These are phyloP conservation scores for Cephus rjabovi DNA, from an alignment of 2,888 invertebrate genomes.

Conservation along the genomic window DNA sequence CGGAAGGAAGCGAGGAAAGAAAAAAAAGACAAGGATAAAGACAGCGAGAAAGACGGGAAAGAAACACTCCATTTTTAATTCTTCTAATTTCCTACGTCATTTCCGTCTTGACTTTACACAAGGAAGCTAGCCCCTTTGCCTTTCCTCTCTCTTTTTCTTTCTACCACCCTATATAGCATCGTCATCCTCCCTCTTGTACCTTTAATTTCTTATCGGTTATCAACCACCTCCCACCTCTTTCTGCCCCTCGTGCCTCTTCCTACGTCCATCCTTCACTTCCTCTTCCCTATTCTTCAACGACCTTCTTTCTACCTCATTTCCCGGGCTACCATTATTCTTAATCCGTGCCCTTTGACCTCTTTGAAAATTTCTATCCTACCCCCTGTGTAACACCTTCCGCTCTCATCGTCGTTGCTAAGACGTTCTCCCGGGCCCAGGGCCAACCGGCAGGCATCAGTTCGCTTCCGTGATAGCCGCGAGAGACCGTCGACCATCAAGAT, in stretches of 20 bases:
- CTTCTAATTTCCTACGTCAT: not conserved
- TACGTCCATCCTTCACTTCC: not conserved
- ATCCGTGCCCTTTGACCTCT: not conserved
- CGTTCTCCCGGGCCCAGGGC: not conserved
- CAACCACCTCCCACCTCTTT: not conserved
- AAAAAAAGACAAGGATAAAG: not conserved
- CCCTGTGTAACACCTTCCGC: not conserved
- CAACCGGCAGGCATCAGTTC: not conserved
- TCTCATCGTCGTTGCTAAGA: not conserved
- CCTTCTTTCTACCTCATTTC: not conserved
- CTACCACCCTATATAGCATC: not conserved
- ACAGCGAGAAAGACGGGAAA: not conserved
- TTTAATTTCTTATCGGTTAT: not conserved
- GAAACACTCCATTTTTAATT: not conserved
- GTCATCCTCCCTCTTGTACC: not conserved
- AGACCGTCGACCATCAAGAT: not conserved
- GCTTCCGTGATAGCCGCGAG: not conserved
- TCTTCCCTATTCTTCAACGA: not conserved
- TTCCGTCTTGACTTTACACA: not conserved
- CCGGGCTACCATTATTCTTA: not conserved
- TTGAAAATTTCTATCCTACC: not conserved
- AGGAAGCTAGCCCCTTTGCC: not conserved
- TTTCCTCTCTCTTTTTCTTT: not conserved
- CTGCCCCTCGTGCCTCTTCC: not conserved
- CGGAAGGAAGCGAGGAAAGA: not conserved